Evolutionary conservation across 2,113 vertebrate genomes (phyloP), one percentile per base, ranked within the genome.

Genomic region (Microtus pennsylvanicus): DNA sequence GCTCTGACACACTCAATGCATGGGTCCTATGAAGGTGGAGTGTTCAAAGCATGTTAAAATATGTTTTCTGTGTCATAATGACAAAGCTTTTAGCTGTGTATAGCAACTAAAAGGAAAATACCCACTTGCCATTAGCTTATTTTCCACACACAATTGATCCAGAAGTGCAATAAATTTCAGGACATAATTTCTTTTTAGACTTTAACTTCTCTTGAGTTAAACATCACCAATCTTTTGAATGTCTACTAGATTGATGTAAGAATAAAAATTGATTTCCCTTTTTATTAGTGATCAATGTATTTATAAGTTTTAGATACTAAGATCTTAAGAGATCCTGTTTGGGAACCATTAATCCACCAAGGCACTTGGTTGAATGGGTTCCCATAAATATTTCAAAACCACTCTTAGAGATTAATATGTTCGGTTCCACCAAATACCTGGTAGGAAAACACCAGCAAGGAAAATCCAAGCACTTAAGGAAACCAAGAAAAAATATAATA

Each of bases 391-490:
- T 95, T 26, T 94, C 78, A 75, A 93, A 93, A 72, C 33, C 21
- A 74, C 3, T 30, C 47, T 72, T 94, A 38, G 1, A 85, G 8
- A 8, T 74, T 69, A 92, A 61, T 33, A 83, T 30, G 88, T 21
- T 21, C 4, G n/a, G 82, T 21, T 90, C 24, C 86, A 87, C 52
- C 65, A 93, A 16, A 89, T 65, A 61, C 69, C 63, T 85, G 14
- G 82, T 88, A 69, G 19, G 6, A 76, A 97, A 87, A 93, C 42
- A 81, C n/a, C 33, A 82, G 65, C 0, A 78, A 90, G 28, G 16
- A 94, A 92, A 90, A 85, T 16, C n/a, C 63, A 81, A 94, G 28
- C 65, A 67, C 55, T 93, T 67, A 50, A 85, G 24, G 58, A 96
- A 92, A 67, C 11, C 30, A 90, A 22, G 11, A 45, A 78, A 58